These are phyloP conservation scores for Bungarus multicinctus DNA, from an alignment of 2,113 vertebrate species.

Conservation along the genomic window DNA sequence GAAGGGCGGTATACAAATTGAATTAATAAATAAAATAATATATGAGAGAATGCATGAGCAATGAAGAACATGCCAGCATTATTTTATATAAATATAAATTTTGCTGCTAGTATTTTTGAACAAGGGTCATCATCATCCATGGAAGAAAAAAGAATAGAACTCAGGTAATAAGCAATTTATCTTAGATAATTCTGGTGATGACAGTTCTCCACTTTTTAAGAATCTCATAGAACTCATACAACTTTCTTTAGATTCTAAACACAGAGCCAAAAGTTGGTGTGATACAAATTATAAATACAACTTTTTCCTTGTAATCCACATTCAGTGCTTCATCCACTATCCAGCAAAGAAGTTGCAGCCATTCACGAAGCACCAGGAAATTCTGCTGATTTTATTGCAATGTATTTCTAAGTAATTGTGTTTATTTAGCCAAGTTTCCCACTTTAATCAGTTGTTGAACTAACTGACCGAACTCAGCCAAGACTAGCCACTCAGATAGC, in stretches of 20 bases:
- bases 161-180: background rate
- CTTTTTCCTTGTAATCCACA: background rate
- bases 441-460: background rate
- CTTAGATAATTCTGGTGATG: background rate
- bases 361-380: background rate
- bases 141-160: background rate
- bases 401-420: background rate
- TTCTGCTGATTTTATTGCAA: background rate
- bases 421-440: background rate
- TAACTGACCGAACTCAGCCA: background rate
- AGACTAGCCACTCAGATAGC: background rate
- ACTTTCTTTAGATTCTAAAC: conserved; percentile 13
- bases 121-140: background rate
- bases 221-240: conserved; percentile 16
- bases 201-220: background rate
- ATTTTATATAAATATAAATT: background rate
- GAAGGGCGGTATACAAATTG: too few relatives aligned
- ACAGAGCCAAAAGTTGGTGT: background rate
- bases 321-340: background rate
- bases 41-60: background rate
- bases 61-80: background rate
- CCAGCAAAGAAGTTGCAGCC: background rate
- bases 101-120: background rate
- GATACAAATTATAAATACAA: background rate
- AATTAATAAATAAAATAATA: too few relatives aligned